phyloP scores from a whole-genome alignment of 2,797 vertebrate genomes.

The Sebastes oblongus region DNA sequence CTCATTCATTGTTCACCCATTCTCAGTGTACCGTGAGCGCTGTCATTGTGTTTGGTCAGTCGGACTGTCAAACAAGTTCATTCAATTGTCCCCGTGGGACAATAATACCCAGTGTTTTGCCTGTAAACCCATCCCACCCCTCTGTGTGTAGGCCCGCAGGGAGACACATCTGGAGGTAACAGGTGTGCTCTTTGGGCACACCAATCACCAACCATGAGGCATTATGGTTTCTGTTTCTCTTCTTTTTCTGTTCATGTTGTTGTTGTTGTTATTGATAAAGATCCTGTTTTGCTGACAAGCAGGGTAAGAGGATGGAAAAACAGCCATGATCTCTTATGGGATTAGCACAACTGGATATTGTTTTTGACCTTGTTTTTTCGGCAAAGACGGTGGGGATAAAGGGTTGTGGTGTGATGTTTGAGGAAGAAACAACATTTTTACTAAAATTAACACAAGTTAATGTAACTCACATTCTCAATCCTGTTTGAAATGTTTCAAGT shows the following conservation, averaged over 20 bases:
- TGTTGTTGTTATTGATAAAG: conserved; percentile 53
- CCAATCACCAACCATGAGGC: conserved; percentile 5
- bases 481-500: background rate
- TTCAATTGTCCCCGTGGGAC: conserved; percentile 65
- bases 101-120: conserved; percentile 58
- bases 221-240: conserved; percentile 2
- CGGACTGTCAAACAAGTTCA: conserved; percentile 59
- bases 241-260: conserved; percentile 20
- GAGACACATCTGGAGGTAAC: conserved; percentile 74
- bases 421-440: background rate
- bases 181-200: conserved; percentile 53
- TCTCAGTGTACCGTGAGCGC: conserved; percentile 51
- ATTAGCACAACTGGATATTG: conserved; percentile 67
- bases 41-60: conserved; percentile 71
- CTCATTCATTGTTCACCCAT: conserved; percentile 61
- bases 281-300: conserved; percentile 55
- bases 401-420: background rate
- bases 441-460: background rate
- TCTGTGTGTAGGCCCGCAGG: conserved; percentile 33
- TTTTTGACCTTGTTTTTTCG: conserved; percentile 70
- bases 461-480: background rate
- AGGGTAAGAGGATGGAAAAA: conserved; percentile 63
- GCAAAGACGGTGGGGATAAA: conserved; percentile 13
- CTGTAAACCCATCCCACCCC: conserved; percentile 36
- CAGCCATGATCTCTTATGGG: conserved; percentile 56